Conservation (phyloP, 1,140 invertebrate genomes). For the Drosophila albomicans region DNA sequence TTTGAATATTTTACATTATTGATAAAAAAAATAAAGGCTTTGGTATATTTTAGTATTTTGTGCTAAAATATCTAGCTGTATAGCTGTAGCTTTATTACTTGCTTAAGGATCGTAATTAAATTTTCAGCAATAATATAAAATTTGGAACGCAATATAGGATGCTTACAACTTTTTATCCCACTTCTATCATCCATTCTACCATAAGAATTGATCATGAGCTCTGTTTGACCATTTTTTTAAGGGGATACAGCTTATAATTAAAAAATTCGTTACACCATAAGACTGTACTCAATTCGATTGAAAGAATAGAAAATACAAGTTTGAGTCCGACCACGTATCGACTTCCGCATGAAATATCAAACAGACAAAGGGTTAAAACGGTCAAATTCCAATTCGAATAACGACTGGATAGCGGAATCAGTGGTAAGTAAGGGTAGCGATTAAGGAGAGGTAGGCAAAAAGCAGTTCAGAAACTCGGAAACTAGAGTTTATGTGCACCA, state of each 20-base stretch:
- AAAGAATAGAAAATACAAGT: conserved; percentile 6
- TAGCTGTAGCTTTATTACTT: no score
- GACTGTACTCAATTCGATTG: conserved; percentile 1
- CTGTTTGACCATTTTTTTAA: neutral
- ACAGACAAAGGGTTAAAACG: conserved; percentile 56
- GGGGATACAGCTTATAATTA: neutral
- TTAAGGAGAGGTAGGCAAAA: conserved; percentile 9
- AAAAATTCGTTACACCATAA: neutral
- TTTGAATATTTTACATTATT: no score
- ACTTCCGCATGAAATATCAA: conserved; percentile 52
- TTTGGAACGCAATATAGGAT: no score
- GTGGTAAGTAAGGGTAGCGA: conserved; percentile 28
- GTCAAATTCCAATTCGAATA: conserved; percentile 36
- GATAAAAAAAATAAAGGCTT: no score
- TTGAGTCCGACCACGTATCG: conserved; percentile 24
- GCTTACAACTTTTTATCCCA: no score
- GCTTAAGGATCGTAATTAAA: no score
- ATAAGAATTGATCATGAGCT: neutral
- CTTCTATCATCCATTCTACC: neutral
- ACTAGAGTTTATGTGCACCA: conserved; percentile 34
- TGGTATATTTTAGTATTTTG: no score
- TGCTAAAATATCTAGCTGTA: no score
- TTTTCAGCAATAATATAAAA: no score
- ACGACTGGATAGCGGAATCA: conserved; percentile 6
- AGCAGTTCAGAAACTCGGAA: conserved; percentile 29